A percentile compares a stretch with the other conserved stretches of the same genome.
phyloP scores from a whole-genome alignment of 2,888 invertebrate genomes.

The Drosophila neutralis region DNA sequence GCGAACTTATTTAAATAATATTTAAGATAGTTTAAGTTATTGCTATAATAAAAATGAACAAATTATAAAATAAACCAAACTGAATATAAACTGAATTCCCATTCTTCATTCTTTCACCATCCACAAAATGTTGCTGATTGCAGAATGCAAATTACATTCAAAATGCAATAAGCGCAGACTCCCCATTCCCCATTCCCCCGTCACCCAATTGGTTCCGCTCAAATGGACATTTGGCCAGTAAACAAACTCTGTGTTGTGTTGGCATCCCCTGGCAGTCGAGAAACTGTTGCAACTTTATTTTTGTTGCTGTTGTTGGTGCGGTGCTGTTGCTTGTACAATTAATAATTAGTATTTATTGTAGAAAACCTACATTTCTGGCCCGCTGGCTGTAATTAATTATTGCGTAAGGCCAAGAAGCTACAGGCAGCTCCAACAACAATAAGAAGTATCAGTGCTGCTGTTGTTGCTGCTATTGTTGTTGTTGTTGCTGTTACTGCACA shows the following conservation, averaged over 20 bases:
- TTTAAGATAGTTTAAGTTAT: background rate
- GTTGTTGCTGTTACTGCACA: slow-evolving; percentile 61
- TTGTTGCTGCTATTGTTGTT: slow-evolving; percentile 23
- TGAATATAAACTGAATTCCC: background rate
- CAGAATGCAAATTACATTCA: slow-evolving; percentile 32
- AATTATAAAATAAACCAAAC: background rate
- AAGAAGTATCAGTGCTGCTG: slow-evolving; percentile 24
- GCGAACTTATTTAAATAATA: background rate
- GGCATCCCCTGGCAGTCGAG: slow-evolving; percentile 51
- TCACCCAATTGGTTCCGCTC: slow-evolving; percentile 52
- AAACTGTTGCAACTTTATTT: slow-evolving; percentile 67
- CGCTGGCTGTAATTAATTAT: slow-evolving; percentile 73
- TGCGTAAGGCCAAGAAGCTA: slow-evolving; percentile 78
- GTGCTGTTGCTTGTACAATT: slow-evolving; percentile 57
- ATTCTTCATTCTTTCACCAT: slow-evolving; percentile 1
- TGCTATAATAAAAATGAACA: background rate
- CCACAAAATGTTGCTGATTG: background rate
- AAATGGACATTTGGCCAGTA: slow-evolving; percentile 59
- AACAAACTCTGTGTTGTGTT: slow-evolving; percentile 16
- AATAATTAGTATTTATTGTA: slow-evolving; percentile 74
- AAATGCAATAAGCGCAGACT: slow-evolving; percentile 5
- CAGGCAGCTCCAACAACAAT: slow-evolving; percentile 41
- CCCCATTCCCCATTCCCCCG: background rate
- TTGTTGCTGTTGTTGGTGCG: slow-evolving; percentile 34
- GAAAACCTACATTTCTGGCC: slow-evolving; percentile 74